Evolutionary conservation across 2,888 invertebrate species (phyloP).

Genomic region (Scrobipalpa costella): DNA sequence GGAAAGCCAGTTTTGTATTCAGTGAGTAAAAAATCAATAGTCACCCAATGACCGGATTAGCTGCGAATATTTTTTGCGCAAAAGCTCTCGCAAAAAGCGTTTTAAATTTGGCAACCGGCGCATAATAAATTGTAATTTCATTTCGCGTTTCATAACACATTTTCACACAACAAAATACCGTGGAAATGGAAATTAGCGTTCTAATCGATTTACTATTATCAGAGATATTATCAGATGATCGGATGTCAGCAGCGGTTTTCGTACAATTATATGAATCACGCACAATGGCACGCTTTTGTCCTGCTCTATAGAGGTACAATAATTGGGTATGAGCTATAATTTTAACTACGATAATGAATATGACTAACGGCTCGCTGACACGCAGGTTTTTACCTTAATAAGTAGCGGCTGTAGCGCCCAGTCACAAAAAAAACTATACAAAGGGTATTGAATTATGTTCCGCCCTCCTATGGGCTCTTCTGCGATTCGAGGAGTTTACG

Average conservation of each 20-base stretch:
- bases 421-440: conserved; percentile 59
- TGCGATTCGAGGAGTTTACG: background rate
- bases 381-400: conserved; percentile 73
- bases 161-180: conserved; percentile 18
- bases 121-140: background rate
- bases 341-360: conserved; percentile 73
- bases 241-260: conserved; percentile 48
- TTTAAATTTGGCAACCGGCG: background rate
- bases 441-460: conserved; percentile 62
- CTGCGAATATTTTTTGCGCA: background rate
- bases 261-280: conserved; percentile 65
- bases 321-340: conserved; percentile 71
- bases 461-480: conserved; percentile 8
- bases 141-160: background rate
- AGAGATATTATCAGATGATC: conserved; percentile 46
- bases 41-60: conserved; percentile 9
- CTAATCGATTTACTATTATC: conserved; percentile 45
- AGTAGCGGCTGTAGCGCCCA: conserved; percentile 54
- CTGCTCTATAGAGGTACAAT: conserved; percentile 51
- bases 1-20: background rate
- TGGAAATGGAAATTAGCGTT: conserved; percentile 44
- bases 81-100: background rate
- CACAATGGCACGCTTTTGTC: conserved; percentile 49
- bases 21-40: background rate
- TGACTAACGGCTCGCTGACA: conserved; percentile 69